A percentile compares a stretch with the other conserved stretches of the same genome.
These are phyloP conservation scores for Agrotis puta DNA, from an alignment of 2,888 invertebrate species.

Conservation along the genomic window DNA sequence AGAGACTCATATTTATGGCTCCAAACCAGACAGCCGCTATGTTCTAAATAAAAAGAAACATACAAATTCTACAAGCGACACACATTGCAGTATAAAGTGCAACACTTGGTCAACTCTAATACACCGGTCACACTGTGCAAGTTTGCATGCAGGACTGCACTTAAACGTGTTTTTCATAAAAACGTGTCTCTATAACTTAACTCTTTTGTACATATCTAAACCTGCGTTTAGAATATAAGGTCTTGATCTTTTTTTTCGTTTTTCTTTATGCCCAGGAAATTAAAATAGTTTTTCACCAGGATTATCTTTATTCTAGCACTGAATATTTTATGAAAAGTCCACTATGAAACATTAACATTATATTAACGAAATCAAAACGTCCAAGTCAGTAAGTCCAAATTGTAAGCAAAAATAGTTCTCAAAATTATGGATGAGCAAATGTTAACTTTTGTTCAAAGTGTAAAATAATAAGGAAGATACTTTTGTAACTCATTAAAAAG, in stretches of 20 bases:
- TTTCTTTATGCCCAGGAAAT: not conserved
- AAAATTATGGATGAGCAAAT: too few relatives aligned
- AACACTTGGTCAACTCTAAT: constrained; percentile 40
- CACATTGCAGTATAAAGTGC: constrained; percentile 45
- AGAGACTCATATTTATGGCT: constrained; percentile 2
- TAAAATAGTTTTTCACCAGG: not conserved
- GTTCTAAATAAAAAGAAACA: constrained; percentile 31
- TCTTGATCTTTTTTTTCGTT: not conserved
- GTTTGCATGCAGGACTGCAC: not conserved
- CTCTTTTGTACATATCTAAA: not conserved
- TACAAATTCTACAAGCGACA: constrained; percentile 3
- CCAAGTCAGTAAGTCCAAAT: too few relatives aligned
- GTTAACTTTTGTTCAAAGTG: too few relatives aligned
- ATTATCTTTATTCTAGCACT: not conserved
- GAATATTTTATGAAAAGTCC: not conserved
- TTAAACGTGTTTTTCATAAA: not conserved
- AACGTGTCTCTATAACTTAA: not conserved
- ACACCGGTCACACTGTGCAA: constrained; percentile 1
- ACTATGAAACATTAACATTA: not conserved
- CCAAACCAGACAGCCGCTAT: not conserved
- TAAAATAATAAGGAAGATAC: too few relatives aligned
- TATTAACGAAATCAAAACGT: too few relatives aligned
- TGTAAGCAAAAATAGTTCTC: too few relatives aligned
- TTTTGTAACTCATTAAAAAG: too few relatives aligned
- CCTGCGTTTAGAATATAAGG: not conserved